Conservation (phyloP, 2,113 vertebrate species). For the Plotosus lineatus region DNA sequence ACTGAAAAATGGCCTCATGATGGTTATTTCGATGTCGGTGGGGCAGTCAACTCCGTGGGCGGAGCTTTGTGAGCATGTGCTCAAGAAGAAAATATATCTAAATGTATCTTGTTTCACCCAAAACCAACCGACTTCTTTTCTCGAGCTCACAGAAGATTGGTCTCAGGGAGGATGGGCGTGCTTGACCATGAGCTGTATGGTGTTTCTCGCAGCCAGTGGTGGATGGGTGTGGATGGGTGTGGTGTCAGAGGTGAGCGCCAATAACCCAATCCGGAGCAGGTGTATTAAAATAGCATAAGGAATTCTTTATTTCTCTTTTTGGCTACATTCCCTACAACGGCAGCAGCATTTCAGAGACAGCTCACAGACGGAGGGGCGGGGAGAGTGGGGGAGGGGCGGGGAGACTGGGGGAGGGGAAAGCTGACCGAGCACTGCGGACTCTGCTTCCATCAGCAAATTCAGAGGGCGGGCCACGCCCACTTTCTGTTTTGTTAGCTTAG, state of each 20-base stretch:
- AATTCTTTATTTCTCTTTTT: conserved; percentile 57
- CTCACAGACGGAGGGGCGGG: conserved; percentile 36
- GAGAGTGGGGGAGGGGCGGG: neutral
- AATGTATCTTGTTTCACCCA: too few relatives aligned
- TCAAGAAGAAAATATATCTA: too few relatives aligned
- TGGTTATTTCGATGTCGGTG: too few relatives aligned
- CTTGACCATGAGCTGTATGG: too few relatives aligned
- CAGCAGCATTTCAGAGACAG: conserved; percentile 57
- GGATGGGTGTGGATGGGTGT: neutral
- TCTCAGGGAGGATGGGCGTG: too few relatives aligned
- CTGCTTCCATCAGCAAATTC: conserved; percentile 14
- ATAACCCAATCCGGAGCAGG: neutral
- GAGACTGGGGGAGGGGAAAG: neutral
- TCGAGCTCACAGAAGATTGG: too few relatives aligned
- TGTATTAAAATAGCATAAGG: conserved; percentile 38
- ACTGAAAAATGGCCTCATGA: too few relatives aligned
- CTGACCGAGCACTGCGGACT: conserved; percentile 13
- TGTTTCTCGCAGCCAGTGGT: too few relatives aligned
- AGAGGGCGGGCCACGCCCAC: conserved; percentile 40
- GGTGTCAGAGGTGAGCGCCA: neutral
- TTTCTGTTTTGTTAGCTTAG: conserved; percentile 34
- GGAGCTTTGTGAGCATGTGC: too few relatives aligned
- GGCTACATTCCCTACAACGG: conserved; percentile 59
- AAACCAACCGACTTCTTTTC: too few relatives aligned
- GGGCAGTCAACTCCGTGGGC: too few relatives aligned